These are phyloP conservation scores for Sycophaga agraensis DNA, from an alignment of 1,140 invertebrate species.

Conservation along the genomic window DNA sequence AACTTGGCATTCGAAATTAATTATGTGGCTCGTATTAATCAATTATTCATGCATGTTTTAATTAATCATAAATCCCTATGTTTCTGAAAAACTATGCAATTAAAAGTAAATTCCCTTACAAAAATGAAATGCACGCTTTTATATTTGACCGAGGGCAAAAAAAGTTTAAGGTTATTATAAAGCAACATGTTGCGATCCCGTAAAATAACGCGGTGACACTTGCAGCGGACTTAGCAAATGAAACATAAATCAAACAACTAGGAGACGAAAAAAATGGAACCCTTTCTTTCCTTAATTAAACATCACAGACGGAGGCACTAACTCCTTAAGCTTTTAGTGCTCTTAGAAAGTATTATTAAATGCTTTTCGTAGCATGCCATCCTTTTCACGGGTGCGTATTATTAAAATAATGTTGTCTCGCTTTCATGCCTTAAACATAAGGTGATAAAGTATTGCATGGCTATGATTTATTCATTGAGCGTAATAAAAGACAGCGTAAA, in stretches of 20 bases:
- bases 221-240: slow-evolving; percentile 46
- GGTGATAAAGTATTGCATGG: no score
- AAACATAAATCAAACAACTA: slow-evolving; percentile 54
- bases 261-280: slow-evolving; percentile 46
- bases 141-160: no score
- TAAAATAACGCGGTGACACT: slow-evolving; percentile 43
- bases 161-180: slow-evolving; percentile 3
- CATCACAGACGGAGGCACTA: slow-evolving; percentile 47
- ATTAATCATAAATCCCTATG: no score
- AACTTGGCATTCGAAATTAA: no score
- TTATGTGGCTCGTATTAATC: no score
- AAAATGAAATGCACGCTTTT: no score
- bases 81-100: background rate
- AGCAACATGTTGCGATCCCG: slow-evolving; percentile 30
- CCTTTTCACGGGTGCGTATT: no score
- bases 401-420: no score
- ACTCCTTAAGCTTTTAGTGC: slow-evolving; percentile 9
- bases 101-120: slow-evolving; percentile 1
- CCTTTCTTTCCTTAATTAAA: slow-evolving; percentile 58
- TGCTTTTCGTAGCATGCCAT: background rate
- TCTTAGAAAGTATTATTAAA: slow-evolving; percentile 4
- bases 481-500: no score
- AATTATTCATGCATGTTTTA: no score
- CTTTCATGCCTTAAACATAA: no score
- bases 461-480: no score